These are phyloP conservation scores for Pinna nobilis DNA, from an alignment of 1,140 invertebrate species.

Conservation along the genomic window DNA sequence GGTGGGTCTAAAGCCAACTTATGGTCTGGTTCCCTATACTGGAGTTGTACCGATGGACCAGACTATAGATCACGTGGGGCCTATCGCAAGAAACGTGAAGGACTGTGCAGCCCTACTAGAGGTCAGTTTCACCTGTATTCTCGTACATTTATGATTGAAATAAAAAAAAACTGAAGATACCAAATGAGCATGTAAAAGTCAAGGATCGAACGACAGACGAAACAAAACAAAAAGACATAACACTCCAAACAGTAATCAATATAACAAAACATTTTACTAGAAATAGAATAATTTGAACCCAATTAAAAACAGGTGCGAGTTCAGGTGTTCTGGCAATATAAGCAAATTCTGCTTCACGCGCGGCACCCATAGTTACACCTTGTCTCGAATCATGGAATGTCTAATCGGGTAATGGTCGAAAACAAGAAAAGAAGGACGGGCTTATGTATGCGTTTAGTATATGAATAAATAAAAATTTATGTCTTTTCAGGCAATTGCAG, in stretches of 20 bases:
- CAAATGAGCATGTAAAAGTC: background rate
- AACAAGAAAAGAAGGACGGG: background rate
- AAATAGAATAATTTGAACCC: background rate
- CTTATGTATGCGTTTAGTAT: background rate
- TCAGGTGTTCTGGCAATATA: background rate
- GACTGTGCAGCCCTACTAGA: slow-evolving; percentile 68
- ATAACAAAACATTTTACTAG: no score
- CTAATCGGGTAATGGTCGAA: background rate
- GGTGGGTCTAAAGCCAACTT: slow-evolving; percentile 72
- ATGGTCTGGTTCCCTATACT: slow-evolving; percentile 68
- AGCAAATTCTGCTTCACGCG: background rate
- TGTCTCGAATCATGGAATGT: background rate
- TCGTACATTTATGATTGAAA: background rate
- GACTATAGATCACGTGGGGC: slow-evolving; percentile 65
- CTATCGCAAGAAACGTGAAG: slow-evolving; percentile 61
- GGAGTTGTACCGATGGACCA: slow-evolving; percentile 53
- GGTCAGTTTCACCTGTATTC: slow-evolving; percentile 34
- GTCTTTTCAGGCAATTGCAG: slow-evolving; percentile 61
- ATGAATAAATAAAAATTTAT: background rate
- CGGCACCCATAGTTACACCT: background rate
- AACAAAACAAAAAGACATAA: background rate
- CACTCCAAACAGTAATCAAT: no score
- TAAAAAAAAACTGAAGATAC: no score
- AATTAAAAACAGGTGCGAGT: background rate
- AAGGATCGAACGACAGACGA: background rate